Conservation (phyloP, 2,113 vertebrate species). For the Odocoileus hemionus region DNA sequence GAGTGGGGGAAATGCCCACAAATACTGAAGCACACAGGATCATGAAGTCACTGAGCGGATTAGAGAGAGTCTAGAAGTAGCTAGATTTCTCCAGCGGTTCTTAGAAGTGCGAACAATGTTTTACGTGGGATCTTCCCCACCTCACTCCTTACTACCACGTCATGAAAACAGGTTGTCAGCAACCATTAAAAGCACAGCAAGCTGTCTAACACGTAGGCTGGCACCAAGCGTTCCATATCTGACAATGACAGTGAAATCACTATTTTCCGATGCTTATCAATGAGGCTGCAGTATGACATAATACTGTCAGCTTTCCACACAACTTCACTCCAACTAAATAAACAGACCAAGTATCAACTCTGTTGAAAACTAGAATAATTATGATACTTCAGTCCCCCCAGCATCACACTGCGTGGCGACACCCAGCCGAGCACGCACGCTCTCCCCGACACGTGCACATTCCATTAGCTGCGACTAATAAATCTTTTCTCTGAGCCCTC, state of each 20-base stretch:
- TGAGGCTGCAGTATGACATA: background rate
- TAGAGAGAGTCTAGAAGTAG: background rate
- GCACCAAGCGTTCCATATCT: background rate
- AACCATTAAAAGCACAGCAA: background rate
- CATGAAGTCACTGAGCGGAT: background rate
- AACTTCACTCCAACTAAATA: background rate
- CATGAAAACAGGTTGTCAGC: background rate
- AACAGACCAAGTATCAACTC: background rate
- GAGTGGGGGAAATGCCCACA: background rate
- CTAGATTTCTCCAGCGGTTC: background rate
- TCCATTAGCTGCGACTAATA: constrained; percentile 51
- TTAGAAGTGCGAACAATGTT: background rate
- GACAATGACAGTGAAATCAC: background rate
- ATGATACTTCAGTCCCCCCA: background rate
- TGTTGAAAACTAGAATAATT: background rate
- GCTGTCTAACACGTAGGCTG: background rate
- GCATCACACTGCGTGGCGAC: background rate
- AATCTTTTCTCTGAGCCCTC: constrained; percentile 47
- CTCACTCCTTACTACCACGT: background rate
- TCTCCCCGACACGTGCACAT: constrained; percentile 6
- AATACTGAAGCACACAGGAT: background rate
- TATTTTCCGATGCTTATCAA: background rate
- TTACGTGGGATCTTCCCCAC: background rate
- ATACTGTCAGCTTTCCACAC: background rate
- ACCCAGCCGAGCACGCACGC: background rate